Base-by-base conservation (phyloP, 2,113 vertebrate species). In the Xenopus borealis region DNA sequence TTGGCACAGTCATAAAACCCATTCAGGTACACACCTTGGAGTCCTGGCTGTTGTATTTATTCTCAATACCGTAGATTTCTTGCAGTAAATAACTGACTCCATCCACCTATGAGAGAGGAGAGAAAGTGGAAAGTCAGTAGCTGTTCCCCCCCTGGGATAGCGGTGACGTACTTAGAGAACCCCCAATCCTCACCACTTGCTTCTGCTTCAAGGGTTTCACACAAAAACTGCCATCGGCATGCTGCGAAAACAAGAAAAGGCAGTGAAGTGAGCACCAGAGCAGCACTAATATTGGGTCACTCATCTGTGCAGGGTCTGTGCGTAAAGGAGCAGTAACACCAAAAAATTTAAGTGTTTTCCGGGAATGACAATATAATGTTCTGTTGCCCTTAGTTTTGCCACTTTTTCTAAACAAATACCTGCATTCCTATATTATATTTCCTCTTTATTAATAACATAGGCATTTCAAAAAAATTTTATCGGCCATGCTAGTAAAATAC, bases 131-230 rank as follows among this genome's bases (percentile, higher is more conserved):
- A 10, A 50, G 2, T 75, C 9, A 68, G 47, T 20, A 20, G 18
- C 52, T 19, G 11, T 7, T 16, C 44, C 14, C 33, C 19, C 7
- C 18, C 10, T 0, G 40, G 23, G 23, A 27, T 27, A 27, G 23
- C 3, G n/a, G 16, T 11, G 44, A 10, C 30, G 10, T 23, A 30
- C 14, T 3, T 5, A 16, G 45, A 59, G 0, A 50, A 1, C 2
- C 1, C 6, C 1, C 1, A 2, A 0, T 12, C 20, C 0, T 96
- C 79, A 98, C 97, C 87, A 98, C 97, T 92, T 99, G 97, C 79
- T 99, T 99, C 91, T 99, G 97, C 85, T 99, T 99, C 85, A 99
- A 89, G 74, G 97, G 97, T 85, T 99, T 99, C 82, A 97, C 94
- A 0, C 95, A 99, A 90, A 94, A 98, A 72, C 94, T 96, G 44